Base-by-base conservation (phyloP, 1,140 invertebrate genomes). In the Temnothorax curvispinosus region DNA sequence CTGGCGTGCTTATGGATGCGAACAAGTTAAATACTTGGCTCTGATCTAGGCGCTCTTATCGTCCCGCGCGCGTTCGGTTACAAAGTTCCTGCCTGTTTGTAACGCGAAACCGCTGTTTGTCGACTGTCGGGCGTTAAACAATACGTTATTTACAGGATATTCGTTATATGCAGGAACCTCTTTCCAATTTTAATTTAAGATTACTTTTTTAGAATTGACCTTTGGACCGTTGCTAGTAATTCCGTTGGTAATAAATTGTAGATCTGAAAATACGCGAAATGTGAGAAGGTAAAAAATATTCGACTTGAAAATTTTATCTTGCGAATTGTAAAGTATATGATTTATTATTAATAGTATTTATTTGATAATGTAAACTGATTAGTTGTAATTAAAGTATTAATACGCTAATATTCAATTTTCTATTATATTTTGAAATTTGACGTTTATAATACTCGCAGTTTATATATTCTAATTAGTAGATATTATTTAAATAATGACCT, bases 21-120 rank as follows among this genome's bases (percentile, higher is more conserved):
- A 88, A 88, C 87, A 78, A 90, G 89, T 90, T 90, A 88, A 91
- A 91, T 91, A 88, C 89, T 88, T 65, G 86, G 54, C 41, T 86
- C 74, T 78, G 82, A 90, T 91, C 87, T 75, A 86, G 77, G 50
- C 88, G 84, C 87, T 77, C 87, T 77, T 90, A 85, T 90, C 89
- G 71, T n/a, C 58, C 62, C 52, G 71, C 67, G 80, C 54, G 69
- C 80, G 27, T 84, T 74, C n/a, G 80, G 27, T 84, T 74, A 74
- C 80, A 60, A 74, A 84, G 80, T 84, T 84, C 69, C 54, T 81
- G 78, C 38, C 78, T 50, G 41, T 60, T 84, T 84, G 80, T 69
- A 58, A 84, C 54, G 56, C 13, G 41, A 74, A 60, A 75, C 54
- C 13, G 41, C n/a, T 60, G 54, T 50, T 74, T 84, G 80, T 13